Evolutionary conservation across 1,140 invertebrate genomes (phyloP), one percentile per base, ranked within the genome.

Genomic region (Drosophila seguyi): DNA sequence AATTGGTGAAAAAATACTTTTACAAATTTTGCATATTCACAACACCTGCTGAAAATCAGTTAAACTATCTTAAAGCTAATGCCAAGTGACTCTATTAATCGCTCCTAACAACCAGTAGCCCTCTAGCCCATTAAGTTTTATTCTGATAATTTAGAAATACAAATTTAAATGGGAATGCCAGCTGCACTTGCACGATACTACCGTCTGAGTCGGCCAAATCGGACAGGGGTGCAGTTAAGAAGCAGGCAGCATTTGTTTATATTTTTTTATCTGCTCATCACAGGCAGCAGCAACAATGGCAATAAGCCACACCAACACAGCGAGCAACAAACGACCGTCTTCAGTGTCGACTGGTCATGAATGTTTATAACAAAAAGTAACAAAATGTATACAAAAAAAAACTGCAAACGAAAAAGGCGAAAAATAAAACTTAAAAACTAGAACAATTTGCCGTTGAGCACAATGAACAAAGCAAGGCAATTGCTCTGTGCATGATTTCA

Each of bases 401-500:
- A 79, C 75, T 79, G 76, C 38, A 44, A 67, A 45, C 65, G 41
- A 78, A 59, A 66, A 82, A 76, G 39, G 38, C 56, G 45, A 48
- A 60, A 57, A 77, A 59, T 48, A 84, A 57, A 53, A 56, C 52
- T 75, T 42, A 69, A 83, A 90, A 88, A 87, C 85, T 87, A 87
- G 84, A 87, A 87, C 84, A 90, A 88, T 90, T 85, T 88, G 81
- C 79, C 67, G 57, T 66, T 47, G 82, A 79, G 82, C 82, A 86
- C 83, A 86, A 77, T 84, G 80, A 88, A 87, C 80, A 87, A 87
- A 87, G 85, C 86, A 75, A 85, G 78, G 81, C 85, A 88, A 88
- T 87, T 81, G 81, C 85, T 90, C 73, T 88, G 85, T 90, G 85
- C 85, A 90, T 90, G 85, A 90, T 90, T 90, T 90, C 85, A 90